Evolutionary conservation across 37 sponge, comb jelly and placozoan genomes (phyloP), one percentile per base, ranked within the genome.

Genomic region (Diacarnus erythraeanus): DNA sequence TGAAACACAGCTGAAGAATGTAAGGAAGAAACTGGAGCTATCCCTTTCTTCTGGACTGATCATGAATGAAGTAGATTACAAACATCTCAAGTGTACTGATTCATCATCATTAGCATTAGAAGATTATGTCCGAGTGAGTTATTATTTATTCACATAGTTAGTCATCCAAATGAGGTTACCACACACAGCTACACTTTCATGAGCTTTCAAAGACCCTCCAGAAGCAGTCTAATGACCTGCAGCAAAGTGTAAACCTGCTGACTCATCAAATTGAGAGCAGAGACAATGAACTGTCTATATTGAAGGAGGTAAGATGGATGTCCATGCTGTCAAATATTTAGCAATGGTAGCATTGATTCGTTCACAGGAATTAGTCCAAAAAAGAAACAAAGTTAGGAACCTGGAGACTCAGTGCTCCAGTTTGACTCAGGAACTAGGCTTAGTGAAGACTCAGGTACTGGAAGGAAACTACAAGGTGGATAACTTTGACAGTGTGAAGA

Each of bases 401-500:
- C 58, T 80, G 64, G 66, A 86, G 81, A n/a, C 20, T 0, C 42
- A 75, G 70, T 74, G 81, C 30, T 60, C 74, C 6, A 29, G 69
- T 59, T 60, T 84, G 33, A 59, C 29, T 33, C 31, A 27, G 25
- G 85, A 89, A 54, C 65, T 80, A 42, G 47, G 73, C 6, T 18
- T 21, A 42, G 58, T 78, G 20, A 69, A 65, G 21, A 41, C 71
- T 18, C 74, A 60, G 3, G 58, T 88, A 57, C 76, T 75, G 51
- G 86, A 88, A 27, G 83, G 77, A 8, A 69, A 86, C 69, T 78
- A 87, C 36, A 94, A 91, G 57, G 60, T 78, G 4, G 80, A 78
- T 20, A 69, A 80, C 38, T 87, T 71, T 81, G 86, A 91, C 60
- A 66, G 69, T 38, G 37, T 91, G 2, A 87, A 80, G 71, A 83